Conservation (phyloP, 2,113 vertebrate species). For the Boulengeromyrus knoepffleri region DNA sequence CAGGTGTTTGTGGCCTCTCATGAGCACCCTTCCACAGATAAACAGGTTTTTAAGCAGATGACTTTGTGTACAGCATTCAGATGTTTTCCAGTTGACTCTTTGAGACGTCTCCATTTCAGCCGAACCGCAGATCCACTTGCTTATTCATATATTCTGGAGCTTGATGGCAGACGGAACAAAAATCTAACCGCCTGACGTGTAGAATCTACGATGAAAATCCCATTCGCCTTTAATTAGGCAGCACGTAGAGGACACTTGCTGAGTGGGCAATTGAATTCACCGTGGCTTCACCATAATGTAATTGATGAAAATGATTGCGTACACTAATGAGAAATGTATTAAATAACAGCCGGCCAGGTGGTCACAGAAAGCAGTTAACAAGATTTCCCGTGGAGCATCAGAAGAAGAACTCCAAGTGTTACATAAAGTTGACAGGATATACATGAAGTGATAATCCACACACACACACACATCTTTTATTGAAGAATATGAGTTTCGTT, state of each 20-base stretch:
- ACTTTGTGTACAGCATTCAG: not conserved
- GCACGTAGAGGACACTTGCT: not conserved
- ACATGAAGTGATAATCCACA: not conserved
- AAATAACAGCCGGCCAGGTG: not conserved
- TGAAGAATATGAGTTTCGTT: not conserved
- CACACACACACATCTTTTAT: not conserved
- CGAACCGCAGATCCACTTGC: not conserved
- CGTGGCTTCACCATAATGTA: not conserved
- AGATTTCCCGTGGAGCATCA: conserved; percentile 1
- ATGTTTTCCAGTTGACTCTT: not conserved
- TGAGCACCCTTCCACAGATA: not conserved
- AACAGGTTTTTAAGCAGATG: not conserved
- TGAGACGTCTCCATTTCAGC: not conserved
- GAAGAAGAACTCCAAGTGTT: not conserved
- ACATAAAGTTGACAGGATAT: not conserved
- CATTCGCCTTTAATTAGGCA: not conserved
- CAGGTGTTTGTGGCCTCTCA: not conserved
- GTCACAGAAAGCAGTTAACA: not conserved
- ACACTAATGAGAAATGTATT: conserved; percentile 8
- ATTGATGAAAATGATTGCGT: not conserved
- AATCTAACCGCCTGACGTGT: not conserved
- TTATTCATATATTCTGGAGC: not conserved
- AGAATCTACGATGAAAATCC: not conserved
- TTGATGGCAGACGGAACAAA: not conserved
- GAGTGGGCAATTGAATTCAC: not conserved